Conservation (phyloP, 2,797 vertebrate species). For the Malacoraja senta region DNA sequence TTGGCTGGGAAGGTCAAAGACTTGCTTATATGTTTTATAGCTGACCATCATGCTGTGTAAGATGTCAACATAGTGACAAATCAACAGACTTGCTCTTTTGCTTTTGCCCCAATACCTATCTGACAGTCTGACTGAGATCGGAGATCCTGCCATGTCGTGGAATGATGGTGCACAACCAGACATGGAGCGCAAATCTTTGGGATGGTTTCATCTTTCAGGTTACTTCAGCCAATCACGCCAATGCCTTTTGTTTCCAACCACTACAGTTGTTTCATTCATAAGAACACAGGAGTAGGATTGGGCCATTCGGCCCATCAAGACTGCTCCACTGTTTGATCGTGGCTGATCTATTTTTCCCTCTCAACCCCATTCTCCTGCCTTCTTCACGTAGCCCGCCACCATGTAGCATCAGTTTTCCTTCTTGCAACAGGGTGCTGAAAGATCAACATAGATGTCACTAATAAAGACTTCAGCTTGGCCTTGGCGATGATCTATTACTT, state of each 20-base stretch:
- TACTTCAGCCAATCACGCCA: background rate
- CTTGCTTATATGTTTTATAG: background rate
- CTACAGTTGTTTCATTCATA: background rate
- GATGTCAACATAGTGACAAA: background rate
- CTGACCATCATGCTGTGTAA: background rate
- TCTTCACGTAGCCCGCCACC: too few relatives aligned
- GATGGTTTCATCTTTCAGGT: background rate
- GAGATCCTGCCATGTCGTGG: background rate
- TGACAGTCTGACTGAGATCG: background rate
- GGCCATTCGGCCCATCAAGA: too few relatives aligned
- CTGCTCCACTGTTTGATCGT: too few relatives aligned
- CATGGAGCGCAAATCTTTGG: background rate
- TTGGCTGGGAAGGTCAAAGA: background rate
- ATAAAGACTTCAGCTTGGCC: background rate
- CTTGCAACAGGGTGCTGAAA: background rate
- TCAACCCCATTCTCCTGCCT: too few relatives aligned
- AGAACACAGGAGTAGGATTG: too few relatives aligned
- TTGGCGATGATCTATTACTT: background rate
- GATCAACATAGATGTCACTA: background rate
- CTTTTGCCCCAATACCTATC: background rate
- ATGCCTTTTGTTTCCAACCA: background rate
- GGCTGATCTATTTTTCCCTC: too few relatives aligned
- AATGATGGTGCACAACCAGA: background rate
- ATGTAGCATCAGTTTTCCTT: background rate
- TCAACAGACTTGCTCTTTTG: background rate